Conservation (phyloP, 2,888 invertebrate species). For the Drosophila austrosaltans region DNA sequence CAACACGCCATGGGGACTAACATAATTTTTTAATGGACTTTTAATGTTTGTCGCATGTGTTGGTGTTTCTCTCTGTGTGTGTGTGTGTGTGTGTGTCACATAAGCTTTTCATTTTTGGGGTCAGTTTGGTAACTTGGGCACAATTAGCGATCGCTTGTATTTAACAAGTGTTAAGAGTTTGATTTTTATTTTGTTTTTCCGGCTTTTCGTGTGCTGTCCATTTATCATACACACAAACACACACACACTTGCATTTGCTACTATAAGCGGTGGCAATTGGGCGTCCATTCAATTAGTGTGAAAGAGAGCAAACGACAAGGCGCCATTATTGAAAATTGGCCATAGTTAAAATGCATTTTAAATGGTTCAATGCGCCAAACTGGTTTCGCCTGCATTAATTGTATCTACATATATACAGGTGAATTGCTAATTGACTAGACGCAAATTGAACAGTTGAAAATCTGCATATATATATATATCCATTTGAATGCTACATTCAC, state of each 20-base stretch:
- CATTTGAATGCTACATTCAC: background rate
- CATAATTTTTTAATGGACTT: conserved; percentile 80
- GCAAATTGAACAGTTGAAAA: background rate
- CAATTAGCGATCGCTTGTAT: conserved; percentile 67
- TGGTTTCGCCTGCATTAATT: conserved; percentile 6
- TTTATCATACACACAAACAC: conserved; percentile 18
- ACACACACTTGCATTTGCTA: too few relatives aligned
- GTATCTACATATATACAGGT: background rate
- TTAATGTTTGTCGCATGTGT: conserved; percentile 74
- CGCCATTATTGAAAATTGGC: conserved; percentile 28
- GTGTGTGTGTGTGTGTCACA: conserved; percentile 24
- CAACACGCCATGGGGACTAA: conserved; percentile 49
- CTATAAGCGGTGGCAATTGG: conserved; percentile 28
- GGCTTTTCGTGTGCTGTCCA: conserved; percentile 26
- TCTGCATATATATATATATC: conserved; percentile 10
- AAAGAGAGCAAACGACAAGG: conserved; percentile 29
- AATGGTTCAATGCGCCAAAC: conserved; percentile 13
- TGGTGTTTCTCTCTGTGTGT: background rate
- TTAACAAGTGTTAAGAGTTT: conserved; percentile 67
- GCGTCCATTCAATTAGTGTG: conserved; percentile 24
- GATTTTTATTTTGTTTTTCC: conserved; percentile 31
- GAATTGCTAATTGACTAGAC: conserved; percentile 9
- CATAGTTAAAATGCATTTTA: conserved; percentile 1
- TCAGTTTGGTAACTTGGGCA: conserved; percentile 61
- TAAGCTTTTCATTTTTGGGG: conserved; percentile 40